phyloP scores from a whole-genome alignment of 2,888 invertebrate genomes.

The Anagyrus pseudococci region DNA sequence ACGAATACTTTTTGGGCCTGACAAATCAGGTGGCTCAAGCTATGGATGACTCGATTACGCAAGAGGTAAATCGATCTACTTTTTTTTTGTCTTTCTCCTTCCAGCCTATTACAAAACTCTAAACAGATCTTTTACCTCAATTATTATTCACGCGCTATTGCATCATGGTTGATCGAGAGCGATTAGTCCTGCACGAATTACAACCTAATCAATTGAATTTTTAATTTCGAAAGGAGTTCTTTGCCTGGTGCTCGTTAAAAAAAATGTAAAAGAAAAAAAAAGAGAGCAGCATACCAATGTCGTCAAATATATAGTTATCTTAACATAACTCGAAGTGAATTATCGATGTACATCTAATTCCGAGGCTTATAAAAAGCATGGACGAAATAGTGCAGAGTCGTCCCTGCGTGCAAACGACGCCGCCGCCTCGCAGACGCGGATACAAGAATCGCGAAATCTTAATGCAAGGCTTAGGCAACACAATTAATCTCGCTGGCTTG shows the following conservation, averaged over 20 bases:
- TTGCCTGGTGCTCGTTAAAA: no score
- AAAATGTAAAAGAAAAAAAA: no score
- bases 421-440: no score
- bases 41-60: constrained; percentile 92
- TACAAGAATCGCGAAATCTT: no score
- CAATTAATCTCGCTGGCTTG: constrained; percentile 33
- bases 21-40: constrained; percentile 95
- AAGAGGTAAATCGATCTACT: constrained; percentile 60
- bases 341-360: no score
- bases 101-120: not conserved
- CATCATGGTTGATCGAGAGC: not conserved
- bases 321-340: no score
- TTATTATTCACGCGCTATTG: not conserved
- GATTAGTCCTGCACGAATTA: not conserved
- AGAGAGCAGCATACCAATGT: no score
- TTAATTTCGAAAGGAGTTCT: not conserved
- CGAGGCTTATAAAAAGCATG: no score
- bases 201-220: not conserved
- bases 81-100: not conserved
- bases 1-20: constrained; percentile 91
- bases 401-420: no score
- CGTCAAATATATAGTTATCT: no score
- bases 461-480: not conserved
- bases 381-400: no score
- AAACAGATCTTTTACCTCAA: constrained; percentile 2